Evolutionary conservation across 2,797 vertebrate species (phyloP).

Genomic region (Megaceryle alcyon): DNA sequence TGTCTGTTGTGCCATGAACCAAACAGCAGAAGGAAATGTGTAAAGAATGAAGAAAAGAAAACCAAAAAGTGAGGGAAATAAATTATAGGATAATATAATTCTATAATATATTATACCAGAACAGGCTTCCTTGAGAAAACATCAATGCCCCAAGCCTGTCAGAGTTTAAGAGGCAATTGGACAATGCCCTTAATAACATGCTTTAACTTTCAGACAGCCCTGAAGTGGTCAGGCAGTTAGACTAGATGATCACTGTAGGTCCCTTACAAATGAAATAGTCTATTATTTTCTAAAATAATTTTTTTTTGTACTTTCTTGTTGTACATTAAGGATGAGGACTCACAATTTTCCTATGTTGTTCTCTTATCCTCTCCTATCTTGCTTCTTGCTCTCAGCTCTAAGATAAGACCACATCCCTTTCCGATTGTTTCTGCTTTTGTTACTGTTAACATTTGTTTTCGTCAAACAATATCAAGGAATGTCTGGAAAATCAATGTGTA

Average conservation of each 20-base stretch:
- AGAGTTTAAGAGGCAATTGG: neutral
- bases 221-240: neutral
- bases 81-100: neutral
- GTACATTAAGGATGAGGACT: neutral
- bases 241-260: no score
- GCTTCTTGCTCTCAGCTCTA: neutral
- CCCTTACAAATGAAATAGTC: neutral
- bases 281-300: neutral
- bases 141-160: neutral
- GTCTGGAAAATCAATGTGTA: slow-evolving; percentile 74
- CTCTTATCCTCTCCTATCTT: neutral
- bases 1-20: slow-evolving; percentile 12
- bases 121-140: neutral
- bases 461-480: slow-evolving; percentile 66
- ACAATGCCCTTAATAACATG: neutral
- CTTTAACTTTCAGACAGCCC: neutral
- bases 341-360: neutral
- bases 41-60: slow-evolving; percentile 6
- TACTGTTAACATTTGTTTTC: slow-evolving; percentile 66
- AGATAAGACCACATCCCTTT: neutral
- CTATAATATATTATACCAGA: neutral
- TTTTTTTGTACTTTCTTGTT: neutral
- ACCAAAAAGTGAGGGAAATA: neutral
- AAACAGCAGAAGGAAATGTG: slow-evolving; percentile 4
- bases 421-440: neutral